A percentile compares a stretch with the other conserved stretches of the same genome.
phyloP scores from a whole-genome alignment of 2,113 vertebrate genomes.

The Chloropsis cyanopogon region DNA sequence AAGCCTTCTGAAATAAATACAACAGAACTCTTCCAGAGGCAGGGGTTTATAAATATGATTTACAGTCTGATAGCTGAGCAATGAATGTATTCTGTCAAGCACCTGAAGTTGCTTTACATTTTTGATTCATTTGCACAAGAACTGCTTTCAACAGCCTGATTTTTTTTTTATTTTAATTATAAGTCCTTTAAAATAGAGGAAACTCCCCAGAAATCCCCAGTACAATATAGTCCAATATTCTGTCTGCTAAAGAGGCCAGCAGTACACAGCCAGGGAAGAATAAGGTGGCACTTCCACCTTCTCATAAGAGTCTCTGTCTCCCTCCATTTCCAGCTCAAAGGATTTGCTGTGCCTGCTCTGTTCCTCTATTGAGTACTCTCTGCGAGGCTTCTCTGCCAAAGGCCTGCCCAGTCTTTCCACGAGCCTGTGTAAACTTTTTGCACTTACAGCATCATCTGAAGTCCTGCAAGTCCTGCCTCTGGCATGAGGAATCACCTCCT shows the following conservation, averaged over 20 bases:
- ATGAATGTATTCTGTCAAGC: not conserved
- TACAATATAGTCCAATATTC: not conserved
- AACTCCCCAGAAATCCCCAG: not conserved
- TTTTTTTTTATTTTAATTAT: not conserved
- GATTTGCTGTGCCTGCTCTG: not conserved
- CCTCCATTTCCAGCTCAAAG: not conserved
- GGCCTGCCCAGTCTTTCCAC: not conserved
- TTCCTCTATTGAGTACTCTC: not conserved
- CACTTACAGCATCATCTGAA: not conserved
- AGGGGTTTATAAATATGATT: not conserved
- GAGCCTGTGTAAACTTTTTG: not conserved
- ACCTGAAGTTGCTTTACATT: constrained; percentile 2
- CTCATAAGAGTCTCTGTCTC: not conserved
- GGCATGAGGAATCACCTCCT: not conserved
- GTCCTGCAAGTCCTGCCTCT: not conserved
- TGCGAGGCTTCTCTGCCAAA: not conserved
- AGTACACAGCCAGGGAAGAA: not conserved
- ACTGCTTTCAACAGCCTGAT: not conserved
- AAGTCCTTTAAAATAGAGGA: not conserved
- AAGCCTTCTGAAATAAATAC: not conserved
- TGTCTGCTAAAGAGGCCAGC: not conserved
- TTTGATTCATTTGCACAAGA: constrained; percentile 1
- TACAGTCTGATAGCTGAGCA: constrained; percentile 12
- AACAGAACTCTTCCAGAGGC: not conserved
- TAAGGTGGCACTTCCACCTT: not conserved